Conservation (phyloP, 2,888 invertebrate genomes). For the Aporophyla lueneburgensis region DNA sequence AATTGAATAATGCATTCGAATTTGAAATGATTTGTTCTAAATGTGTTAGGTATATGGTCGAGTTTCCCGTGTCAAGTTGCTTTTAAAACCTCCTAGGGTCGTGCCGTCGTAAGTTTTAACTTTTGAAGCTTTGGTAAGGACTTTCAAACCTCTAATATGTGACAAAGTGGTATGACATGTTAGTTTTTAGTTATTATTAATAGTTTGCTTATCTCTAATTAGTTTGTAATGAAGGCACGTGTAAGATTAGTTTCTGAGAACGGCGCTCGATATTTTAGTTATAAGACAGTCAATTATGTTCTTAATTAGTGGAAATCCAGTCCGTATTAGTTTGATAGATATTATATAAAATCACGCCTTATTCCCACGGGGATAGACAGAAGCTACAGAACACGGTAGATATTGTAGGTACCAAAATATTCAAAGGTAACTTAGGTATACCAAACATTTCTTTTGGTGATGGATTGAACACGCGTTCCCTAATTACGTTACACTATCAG, state of each 20-base stretch:
- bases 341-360: background rate
- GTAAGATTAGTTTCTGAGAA: slow-evolving; percentile 33
- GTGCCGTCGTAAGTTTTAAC: slow-evolving; percentile 69
- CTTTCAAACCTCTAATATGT: slow-evolving; percentile 73
- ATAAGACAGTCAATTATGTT: slow-evolving; percentile 13
- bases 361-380: no score
- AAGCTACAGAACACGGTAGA: background rate
- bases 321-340: slow-evolving; percentile 9
- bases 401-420: background rate
- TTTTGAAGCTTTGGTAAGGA: slow-evolving; percentile 73
- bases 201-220: slow-evolving; percentile 63
- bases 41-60: slow-evolving; percentile 55
- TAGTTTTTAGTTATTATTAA: slow-evolving; percentile 67
- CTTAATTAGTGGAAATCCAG: slow-evolving; percentile 16
- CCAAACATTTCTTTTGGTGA: background rate
- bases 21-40: slow-evolving; percentile 62
- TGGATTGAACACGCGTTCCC: no score
- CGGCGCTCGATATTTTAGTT: slow-evolving; percentile 12
- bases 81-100: slow-evolving; percentile 45
- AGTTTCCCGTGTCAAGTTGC: slow-evolving; percentile 50
- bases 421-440: background rate
- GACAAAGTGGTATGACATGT: slow-evolving; percentile 69
- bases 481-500: no score
- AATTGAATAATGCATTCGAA: slow-evolving; percentile 70
- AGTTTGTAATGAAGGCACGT: slow-evolving; percentile 44